Evolutionary conservation across 2,797 vertebrate species (phyloP).

Genomic region (Gymnopithys bicolor): DNA sequence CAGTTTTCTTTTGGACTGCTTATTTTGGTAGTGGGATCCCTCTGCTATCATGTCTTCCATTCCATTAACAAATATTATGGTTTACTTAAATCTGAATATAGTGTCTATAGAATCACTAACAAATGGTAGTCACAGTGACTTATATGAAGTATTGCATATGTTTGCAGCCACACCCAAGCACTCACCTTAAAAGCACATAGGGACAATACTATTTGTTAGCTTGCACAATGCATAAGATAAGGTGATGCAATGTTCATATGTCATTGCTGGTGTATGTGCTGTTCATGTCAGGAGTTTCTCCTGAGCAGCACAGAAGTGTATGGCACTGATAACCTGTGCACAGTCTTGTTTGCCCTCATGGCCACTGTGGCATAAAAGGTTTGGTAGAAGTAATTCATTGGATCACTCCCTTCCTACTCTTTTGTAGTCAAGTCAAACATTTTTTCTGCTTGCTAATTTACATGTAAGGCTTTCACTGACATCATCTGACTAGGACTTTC

Average conservation of each 20-base stretch:
- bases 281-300: background rate
- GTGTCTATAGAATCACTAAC: background rate
- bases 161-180: constrained; percentile 43
- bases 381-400: background rate
- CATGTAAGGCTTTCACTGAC: background rate
- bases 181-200: constrained; percentile 24
- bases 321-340: background rate
- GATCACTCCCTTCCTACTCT: background rate
- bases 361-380: background rate
- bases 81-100: background rate
- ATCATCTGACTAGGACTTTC: background rate
- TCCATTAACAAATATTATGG: background rate
- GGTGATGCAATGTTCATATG: background rate
- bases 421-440: background rate
- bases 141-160: background rate
- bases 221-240: constrained; percentile 41
- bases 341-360: background rate
- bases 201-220: background rate
- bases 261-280: background rate
- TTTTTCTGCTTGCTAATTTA: background rate
- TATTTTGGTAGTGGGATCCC: background rate
- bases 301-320: background rate
- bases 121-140: background rate
- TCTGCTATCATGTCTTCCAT: background rate
- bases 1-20: background rate